phyloP scores from a whole-genome alignment of 2,797 vertebrate genomes.

The Meda fulgida region DNA sequence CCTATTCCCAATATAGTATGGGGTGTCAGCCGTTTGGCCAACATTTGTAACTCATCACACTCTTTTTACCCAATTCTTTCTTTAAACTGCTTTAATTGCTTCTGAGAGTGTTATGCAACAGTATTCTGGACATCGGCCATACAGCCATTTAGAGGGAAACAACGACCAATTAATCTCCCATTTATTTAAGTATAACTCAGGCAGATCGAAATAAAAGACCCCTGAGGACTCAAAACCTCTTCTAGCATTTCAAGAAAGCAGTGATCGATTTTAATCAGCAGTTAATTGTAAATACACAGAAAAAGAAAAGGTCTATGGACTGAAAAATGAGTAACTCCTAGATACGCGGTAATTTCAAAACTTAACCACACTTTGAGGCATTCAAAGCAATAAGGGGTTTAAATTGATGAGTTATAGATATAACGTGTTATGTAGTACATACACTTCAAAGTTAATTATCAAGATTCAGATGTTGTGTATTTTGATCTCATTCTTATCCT shows the following conservation, averaged over 20 bases:
- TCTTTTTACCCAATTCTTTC: background rate
- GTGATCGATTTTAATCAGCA: conserved; percentile 63
- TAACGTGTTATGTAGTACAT: background rate
- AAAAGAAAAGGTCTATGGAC: conserved; percentile 21
- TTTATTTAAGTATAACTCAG: conserved; percentile 48
- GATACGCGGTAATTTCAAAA: background rate
- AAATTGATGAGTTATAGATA: background rate
- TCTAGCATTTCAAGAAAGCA: conserved; percentile 45
- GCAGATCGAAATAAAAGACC: conserved; percentile 50
- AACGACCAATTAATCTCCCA: conserved; percentile 53
- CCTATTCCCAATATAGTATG: background rate
- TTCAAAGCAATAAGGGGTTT: conserved; percentile 8
- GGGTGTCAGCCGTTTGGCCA: background rate
- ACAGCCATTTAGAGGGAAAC: conserved; percentile 36
- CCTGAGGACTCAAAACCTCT: conserved; percentile 24
- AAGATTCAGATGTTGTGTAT: background rate
- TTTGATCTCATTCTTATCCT: background rate
- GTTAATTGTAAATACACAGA: conserved; percentile 56
- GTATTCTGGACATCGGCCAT: conserved; percentile 27
- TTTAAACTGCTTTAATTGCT: conserved; percentile 17
- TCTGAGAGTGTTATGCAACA: conserved; percentile 4
- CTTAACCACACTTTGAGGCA: background rate
- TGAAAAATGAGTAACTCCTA: conserved; percentile 13
- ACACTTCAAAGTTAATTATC: background rate
- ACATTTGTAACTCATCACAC: conserved; percentile 5